phyloP scores from a whole-genome alignment of 2,797 vertebrate genomes.

The Muraenolepis orangiensis region DNA sequence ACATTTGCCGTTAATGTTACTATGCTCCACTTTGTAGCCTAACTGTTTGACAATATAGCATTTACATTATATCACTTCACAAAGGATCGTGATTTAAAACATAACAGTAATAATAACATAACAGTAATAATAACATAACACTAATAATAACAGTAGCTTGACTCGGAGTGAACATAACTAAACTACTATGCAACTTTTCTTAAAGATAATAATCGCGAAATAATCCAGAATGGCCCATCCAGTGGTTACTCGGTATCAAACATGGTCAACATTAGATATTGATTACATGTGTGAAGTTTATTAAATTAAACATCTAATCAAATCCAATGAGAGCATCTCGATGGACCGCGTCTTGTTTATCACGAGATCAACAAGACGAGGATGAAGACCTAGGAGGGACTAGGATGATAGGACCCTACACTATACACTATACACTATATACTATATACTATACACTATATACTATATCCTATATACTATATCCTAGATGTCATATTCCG shows the following conservation, averaged over 20 bases:
- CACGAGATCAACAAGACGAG: too few species aligned
- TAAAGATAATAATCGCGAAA: neutral
- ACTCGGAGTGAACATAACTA: neutral
- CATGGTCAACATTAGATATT: neutral
- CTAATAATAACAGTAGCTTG: neutral
- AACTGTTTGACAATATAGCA: neutral
- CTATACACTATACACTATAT: too few species aligned
- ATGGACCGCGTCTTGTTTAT: neutral
- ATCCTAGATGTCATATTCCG: neutral
- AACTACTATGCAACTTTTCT: neutral
- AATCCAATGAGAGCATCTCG: neutral
- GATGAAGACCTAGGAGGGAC: too few species aligned
- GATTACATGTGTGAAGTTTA: neutral
- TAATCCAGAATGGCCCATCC: neutral
- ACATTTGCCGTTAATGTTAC: neutral
- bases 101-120: too few species aligned
- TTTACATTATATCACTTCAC: neutral
- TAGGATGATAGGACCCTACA: too few species aligned
- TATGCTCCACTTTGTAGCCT: neutral
- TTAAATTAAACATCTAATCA: neutral
- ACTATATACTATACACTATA: too few species aligned
- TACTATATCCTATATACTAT: neutral
- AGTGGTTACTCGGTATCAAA: neutral
- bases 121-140: too few species aligned
- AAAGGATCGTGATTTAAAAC: neutral